Evolutionary conservation across 2,888 invertebrate species (phyloP), one percentile per base, ranked within the genome.

Genomic region (Lepidonotus clava): DNA sequence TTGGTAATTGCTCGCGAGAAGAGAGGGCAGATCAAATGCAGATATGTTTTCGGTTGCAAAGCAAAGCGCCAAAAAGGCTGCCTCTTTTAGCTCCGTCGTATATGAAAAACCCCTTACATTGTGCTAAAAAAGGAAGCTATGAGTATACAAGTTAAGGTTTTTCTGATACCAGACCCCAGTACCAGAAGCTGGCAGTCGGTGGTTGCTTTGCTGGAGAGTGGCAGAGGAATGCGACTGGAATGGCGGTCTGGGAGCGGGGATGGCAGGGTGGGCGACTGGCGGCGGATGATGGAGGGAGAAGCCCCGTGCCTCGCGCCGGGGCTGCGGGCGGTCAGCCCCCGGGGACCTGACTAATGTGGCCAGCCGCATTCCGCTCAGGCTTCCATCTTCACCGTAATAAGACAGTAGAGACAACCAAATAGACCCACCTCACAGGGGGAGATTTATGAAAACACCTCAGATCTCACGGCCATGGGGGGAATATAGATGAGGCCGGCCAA

Each of bases 401-500:
- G 80, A 80, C 80, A 80, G 80, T 80, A 46, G 80, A 80, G 80
- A 80, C 80, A 80, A 46, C 80, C 80, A 80, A 80, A 80, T 80
- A 80, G 80, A 80, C 80, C 80, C 51, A 80, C 80, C 80, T 46
- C 46, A 46, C 80, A 34, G 28, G 46, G 46, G 46, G 32, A 80
- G 80, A 80, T 80, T 80, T 80, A 80, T 41, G 18, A 80, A 80
- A 80, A 51, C 51, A 80, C 80, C 80, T 80, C 80, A 80, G 80
- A 80, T 80, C 80, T 41, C 32, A 46, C 41, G 32, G 32, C 34
- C 80, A 80, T 80, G 80, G 24, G 18, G 14, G 28, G 80, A 41
- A 80, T 80, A 80, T 51, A 80, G 51, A 80, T 80, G 80, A 46
- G 46, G n/a, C 24, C 66, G 61, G 61, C 61, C 61, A 61, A 61